Evolutionary conservation across 2,888 invertebrate genomes (phyloP), one percentile per base, ranked within the genome.

Genomic region (Nematopogon swammerdamellus): DNA sequence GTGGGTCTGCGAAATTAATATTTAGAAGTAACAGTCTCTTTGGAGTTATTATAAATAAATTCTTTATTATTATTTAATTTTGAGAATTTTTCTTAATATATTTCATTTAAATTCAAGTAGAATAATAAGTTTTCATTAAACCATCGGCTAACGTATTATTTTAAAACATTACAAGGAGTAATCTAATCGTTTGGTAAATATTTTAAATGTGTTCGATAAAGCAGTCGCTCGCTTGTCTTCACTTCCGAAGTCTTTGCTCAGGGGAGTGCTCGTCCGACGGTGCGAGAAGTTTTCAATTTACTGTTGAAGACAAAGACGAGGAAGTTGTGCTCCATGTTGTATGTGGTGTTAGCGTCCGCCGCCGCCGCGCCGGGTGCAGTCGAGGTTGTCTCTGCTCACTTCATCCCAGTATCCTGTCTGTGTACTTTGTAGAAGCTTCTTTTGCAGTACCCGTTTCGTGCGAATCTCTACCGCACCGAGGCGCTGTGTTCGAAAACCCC

Each of bases 101-200:
- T 55, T 54, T 53, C 55, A 55, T 52, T 59, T 36, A 51, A 44
- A 55, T 59, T 63, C 11, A 49, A 63, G 60, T 67, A 60, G 61
- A 44, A 29, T 57, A 42, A 45, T 29, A 49, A 52, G 25, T 29
- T 14, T 25, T 47, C 45, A 44, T 20, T 18, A 18, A 60, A 59
- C 58, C 56, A 60, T 62, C 61, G 69, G 70, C 61, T 62, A 64
- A 64, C 58, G 61, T 6, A 56, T 66, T 71, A 70, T 72, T 75
- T 74, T 73, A 73, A 72, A 73, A 72, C 72, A 73, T 74, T 74
- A 75, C 72, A 74, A 77, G 72, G 75, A 81, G 76, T 75, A 66
- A 80, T 76, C 73, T 76, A 14, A 36, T 36, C 36, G 36, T 25
- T 25, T 14, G 36, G 8, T 36, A 14, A 36, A 36, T 36, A 3